Base-by-base conservation (phyloP, 30 jellyfish, hydroid and myxozoan genomes). In the Nemopilema nomurai region DNA sequence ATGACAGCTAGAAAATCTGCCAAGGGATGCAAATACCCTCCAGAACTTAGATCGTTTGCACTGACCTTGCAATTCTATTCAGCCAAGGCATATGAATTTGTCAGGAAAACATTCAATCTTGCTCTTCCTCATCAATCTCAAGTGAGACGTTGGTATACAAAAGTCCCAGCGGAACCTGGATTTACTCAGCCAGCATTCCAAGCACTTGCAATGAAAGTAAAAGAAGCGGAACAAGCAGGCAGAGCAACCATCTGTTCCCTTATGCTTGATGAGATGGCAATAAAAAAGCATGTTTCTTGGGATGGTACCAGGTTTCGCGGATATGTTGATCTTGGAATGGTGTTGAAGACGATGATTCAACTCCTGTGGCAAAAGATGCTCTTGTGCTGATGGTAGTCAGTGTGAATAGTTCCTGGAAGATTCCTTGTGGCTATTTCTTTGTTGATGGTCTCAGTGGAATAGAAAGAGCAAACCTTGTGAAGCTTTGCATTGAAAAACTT, bases 241-340 rank as follows among this genome's bases (percentile, higher is more conserved):
- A 69, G 53, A n/a, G n/a, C 49, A 49, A 62, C 51, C 28, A 1
- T 68, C 30, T 77, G 90, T 57, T 67, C 96, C 52, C 62, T 87
- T 21, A 78, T 77, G 85, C 80, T 78, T 16, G 91, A 87, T 71
- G 96, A 87, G 68, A 87, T 87, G 96, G 75, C 90, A 30, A 77
- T 87, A 0, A 78, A 29, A 70, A n/a, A n/a, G n/a, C n/a, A n/a
- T n/a, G n/a, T n/a, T n/a, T n/a, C n/a, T n/a, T n/a, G n/a, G n/a
- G n/a, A 85, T 87, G 88, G 87, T 53, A 87, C 32, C 50, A 68
- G 33, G 22, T 67, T 0, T 28, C 74, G 41, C 16, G 81, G 90
- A 52, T 79, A 66, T 87, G 96, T 87, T 30, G 96, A 78, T 19
- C 18, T 87, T 50, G 87, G 90, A 0, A 41, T n/a, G n/a, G 77